A percentile compares a stretch with the other conserved stretches of the same genome.
These are phyloP conservation scores for Drosophila pruinosa DNA, from an alignment of 1,140 invertebrate species.

Conservation along the genomic window DNA sequence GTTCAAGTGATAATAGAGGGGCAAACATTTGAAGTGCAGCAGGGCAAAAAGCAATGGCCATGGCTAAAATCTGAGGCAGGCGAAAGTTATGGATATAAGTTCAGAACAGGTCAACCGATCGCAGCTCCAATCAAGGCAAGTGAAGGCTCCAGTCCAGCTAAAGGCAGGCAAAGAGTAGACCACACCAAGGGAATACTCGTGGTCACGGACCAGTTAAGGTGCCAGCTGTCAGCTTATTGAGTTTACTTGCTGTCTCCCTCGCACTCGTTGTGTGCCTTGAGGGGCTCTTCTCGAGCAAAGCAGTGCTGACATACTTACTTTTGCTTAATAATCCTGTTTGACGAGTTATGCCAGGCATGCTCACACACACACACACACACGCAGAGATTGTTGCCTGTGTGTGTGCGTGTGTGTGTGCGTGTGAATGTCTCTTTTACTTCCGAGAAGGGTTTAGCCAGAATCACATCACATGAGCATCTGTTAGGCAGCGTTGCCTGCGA, in stretches of 20 bases:
- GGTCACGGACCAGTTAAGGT: constrained; percentile 52
- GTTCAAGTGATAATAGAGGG: constrained; percentile 21
- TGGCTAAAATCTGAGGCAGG: no score
- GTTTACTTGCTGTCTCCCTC: constrained; percentile 6
- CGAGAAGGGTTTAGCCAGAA: constrained; percentile 32
- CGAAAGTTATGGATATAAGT: constrained; percentile 8
- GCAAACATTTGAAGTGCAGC: constrained; percentile 27
- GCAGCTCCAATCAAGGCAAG: constrained; percentile 4
- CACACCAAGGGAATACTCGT: constrained; percentile 33
- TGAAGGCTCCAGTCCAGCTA: no score
- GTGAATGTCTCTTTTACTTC: constrained; percentile 64
- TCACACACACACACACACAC: not conserved
- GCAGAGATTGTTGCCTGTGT: not conserved
- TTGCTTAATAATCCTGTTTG: constrained; percentile 81
- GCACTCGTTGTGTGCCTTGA: constrained; percentile 2
- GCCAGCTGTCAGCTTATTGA: constrained; percentile 68
- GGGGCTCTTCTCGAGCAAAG: constrained; percentile 42
- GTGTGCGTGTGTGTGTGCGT: not conserved
- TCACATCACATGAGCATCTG: constrained; percentile 28
- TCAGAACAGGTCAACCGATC: not conserved
- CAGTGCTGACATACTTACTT: constrained; percentile 63
- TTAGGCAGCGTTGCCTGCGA: not conserved
- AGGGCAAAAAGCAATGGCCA: constrained; percentile 6
- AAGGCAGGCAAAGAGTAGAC: constrained; percentile 44
- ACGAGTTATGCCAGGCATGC: constrained; percentile 57